Evolutionary conservation across 2,888 invertebrate species (phyloP).

Genomic region (Andrena hattorfiana): DNA sequence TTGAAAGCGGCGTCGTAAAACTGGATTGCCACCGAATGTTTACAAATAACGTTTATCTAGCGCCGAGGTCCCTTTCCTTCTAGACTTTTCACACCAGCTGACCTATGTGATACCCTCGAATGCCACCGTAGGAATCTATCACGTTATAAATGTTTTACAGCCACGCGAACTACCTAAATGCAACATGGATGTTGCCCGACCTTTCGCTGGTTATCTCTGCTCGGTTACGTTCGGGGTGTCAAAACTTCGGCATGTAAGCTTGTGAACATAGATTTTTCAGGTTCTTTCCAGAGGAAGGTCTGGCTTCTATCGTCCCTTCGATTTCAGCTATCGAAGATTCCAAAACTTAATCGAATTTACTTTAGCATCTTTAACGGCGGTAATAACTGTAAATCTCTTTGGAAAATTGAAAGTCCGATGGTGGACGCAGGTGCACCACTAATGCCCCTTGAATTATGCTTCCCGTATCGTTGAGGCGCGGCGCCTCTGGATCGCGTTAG

Average conservation of each 20-base stretch:
- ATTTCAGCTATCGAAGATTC: no score
- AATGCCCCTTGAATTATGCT: slow-evolving; percentile 43
- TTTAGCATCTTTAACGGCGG: not conserved
- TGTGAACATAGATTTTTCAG: no score
- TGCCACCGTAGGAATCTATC: slow-evolving; percentile 22
- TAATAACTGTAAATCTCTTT: not conserved
- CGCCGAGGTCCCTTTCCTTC: slow-evolving; percentile 57
- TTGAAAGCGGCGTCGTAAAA: slow-evolving; percentile 32
- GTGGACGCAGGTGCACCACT: slow-evolving; percentile 40
- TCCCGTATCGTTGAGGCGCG: slow-evolving; percentile 62
- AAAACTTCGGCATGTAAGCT: no score
- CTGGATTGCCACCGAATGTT: slow-evolving; percentile 49
- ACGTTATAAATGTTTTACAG: not conserved
- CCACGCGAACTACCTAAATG: not conserved
- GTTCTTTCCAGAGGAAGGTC: no score
- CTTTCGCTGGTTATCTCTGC: not conserved
- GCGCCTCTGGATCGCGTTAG: slow-evolving; percentile 68
- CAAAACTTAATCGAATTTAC: not conserved
- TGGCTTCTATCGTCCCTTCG: no score
- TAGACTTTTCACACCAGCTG: slow-evolving; percentile 58
- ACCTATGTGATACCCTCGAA: slow-evolving; percentile 72
- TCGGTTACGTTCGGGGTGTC: not conserved
- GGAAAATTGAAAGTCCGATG: not conserved
- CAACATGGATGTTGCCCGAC: not conserved
- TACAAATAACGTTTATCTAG: slow-evolving; percentile 69